A percentile compares a stretch with the other conserved stretches of the same genome.
Evolutionary conservation across 1,140 invertebrate genomes (phyloP).

Genomic region (Lutraria rhynchaena): DNA sequence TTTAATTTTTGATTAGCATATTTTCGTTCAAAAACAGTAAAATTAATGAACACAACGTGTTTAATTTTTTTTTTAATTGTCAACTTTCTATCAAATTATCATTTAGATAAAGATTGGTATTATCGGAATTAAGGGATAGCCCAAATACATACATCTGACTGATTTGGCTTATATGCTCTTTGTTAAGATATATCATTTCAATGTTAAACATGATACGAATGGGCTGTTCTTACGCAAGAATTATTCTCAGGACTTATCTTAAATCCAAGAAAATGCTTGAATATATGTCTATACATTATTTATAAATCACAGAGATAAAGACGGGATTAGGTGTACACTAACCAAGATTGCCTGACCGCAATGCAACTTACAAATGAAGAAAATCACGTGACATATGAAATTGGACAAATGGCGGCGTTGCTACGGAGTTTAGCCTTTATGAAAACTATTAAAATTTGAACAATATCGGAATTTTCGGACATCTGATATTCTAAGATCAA

Average conservation of each 20-base stretch:
- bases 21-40: too few species aligned
- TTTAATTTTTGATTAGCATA: too few species aligned
- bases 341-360: constrained; percentile 47
- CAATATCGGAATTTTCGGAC: constrained; percentile 50
- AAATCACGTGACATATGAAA: constrained; percentile 54
- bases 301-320: constrained; percentile 52
- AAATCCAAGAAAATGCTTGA: constrained; percentile 57
- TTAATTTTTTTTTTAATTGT: constrained; percentile 4
- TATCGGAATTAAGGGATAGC: constrained; percentile 19
- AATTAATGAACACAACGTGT: too few species aligned
- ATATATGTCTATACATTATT: constrained; percentile 58
- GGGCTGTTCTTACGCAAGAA: constrained; percentile 40
- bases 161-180: constrained; percentile 40
- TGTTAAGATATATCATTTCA: constrained; percentile 17
- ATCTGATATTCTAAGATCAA: constrained; percentile 20
- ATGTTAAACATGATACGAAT: constrained; percentile 31
- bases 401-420: constrained; percentile 45
- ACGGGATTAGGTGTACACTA: constrained; percentile 35
- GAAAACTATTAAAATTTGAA: constrained; percentile 37
- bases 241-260: constrained; percentile 37
- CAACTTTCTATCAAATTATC: constrained; percentile 18
- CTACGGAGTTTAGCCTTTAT: constrained; percentile 17
- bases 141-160: constrained; percentile 19
- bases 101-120: neutral
- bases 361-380: constrained; percentile 53